A percentile compares a stretch with the other conserved stretches of the same genome.
Evolutionary conservation across 64 coral and sea anemone genomes (phyloP).

Genomic region (Orbicella faveolata): DNA sequence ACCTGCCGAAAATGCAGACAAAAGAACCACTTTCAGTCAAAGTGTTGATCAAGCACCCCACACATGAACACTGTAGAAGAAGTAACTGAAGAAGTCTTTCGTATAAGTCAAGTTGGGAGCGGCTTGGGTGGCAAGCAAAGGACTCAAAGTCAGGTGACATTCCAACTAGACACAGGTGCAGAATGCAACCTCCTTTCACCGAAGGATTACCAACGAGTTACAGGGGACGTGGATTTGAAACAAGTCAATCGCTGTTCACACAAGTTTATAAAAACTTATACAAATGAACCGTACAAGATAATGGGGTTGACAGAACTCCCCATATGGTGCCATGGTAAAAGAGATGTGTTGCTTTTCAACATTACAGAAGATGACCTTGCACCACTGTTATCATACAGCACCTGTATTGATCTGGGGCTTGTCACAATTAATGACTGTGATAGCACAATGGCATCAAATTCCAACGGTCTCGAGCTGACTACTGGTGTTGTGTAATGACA

Average conservation of each 20-base stretch:
- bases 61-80: background rate
- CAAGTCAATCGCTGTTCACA: conserved; percentile 53
- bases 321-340: conserved; percentile 19
- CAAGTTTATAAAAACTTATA: conserved; percentile 58
- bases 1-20: background rate
- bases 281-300: conserved; percentile 46
- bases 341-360: conserved; percentile 37
- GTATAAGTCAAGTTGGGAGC: background rate
- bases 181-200: no score
- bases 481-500: conserved; percentile 21
- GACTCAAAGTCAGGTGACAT: no score
- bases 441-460: conserved; percentile 20
- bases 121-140: background rate
- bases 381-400: conserved; percentile 44
- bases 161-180: no score
- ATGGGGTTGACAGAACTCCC: conserved; percentile 27
- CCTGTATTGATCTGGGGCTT: conserved; percentile 50
- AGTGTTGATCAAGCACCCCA: no score
- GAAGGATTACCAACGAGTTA: no score
- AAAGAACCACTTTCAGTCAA: no score
- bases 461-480: conserved; percentile 13
- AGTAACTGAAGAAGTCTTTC: background rate
- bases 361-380: conserved; percentile 53
- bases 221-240: conserved; percentile 42
- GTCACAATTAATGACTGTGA: conserved; percentile 59